Conservation (phyloP, 1,140 invertebrate genomes). For the Drosophila albomicans region DNA sequence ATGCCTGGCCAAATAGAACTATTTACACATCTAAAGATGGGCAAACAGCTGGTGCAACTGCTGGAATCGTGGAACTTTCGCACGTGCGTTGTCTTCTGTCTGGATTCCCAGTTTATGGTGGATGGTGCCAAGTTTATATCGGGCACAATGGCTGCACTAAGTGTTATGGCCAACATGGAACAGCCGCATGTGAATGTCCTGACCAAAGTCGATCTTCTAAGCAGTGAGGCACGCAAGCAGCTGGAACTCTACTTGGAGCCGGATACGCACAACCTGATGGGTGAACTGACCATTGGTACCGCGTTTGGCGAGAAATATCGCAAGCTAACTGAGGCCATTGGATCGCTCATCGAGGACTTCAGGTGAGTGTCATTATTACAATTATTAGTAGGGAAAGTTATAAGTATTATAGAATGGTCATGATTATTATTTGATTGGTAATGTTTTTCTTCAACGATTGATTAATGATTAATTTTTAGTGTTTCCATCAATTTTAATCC, state of each 20-base stretch:
- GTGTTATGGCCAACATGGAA: conserved; percentile 98
- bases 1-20: conserved; percentile 99
- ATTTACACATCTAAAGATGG: conserved; percentile 97
- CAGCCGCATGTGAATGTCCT: conserved; percentile 97
- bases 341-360: conserved; percentile 94
- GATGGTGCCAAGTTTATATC: conserved; percentile 98
- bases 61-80: conserved; percentile 95
- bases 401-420: too few species aligned
- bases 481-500: too few species aligned
- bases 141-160: conserved; percentile 96
- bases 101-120: conserved; percentile 99
- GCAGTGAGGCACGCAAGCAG: conserved; percentile 91
- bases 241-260: conserved; percentile 95
- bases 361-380: conserved; percentile 58
- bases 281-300: conserved; percentile 86
- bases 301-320: conserved; percentile 92
- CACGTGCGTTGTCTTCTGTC: conserved; percentile 95
- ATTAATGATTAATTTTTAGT: too few species aligned
- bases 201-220: conserved; percentile 97
- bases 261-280: conserved; percentile 91
- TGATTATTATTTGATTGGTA: too few species aligned
- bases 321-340: conserved; percentile 92
- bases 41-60: conserved; percentile 92
- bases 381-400: neutral
- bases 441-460: too few species aligned